phyloP scores from a whole-genome alignment of 1,140 invertebrate genomes.

The Ganaspis sp. region DNA sequence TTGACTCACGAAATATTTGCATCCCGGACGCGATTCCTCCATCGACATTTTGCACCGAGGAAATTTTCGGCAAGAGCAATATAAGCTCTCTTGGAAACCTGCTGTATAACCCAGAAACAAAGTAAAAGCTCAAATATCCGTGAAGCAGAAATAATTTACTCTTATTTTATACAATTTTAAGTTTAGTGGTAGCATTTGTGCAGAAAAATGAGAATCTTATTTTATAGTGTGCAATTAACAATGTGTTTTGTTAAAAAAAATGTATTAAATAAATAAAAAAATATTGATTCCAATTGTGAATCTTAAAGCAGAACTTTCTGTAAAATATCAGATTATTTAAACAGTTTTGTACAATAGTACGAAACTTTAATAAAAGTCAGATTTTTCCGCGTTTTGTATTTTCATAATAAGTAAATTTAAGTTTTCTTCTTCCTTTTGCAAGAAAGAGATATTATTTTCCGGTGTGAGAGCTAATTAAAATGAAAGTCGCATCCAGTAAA shows the following conservation, averaged over 20 bases:
- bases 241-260: no score
- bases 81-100: background rate
- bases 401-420: slow-evolving; percentile 11
- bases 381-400: background rate
- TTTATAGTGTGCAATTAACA: no score
- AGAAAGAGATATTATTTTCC: slow-evolving; percentile 19
- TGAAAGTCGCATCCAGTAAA: slow-evolving; percentile 27
- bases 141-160: background rate
- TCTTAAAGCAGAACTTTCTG: no score
- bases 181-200: no score
- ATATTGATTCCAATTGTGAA: no score
- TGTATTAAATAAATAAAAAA: no score
- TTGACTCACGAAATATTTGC: slow-evolving; percentile 62
- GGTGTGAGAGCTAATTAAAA: slow-evolving; percentile 24
- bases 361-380: no score
- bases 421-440: background rate
- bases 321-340: no score
- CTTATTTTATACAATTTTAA: background rate
- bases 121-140: background rate
- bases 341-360: no score
- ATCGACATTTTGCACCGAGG: slow-evolving; percentile 44
- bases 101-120: background rate
- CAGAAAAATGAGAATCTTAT: no score
- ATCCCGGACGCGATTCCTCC: slow-evolving; percentile 51
- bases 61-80: slow-evolving; percentile 15